Base-by-base conservation (phyloP, 2,113 vertebrate species). In the Aspiorhynchus laticeps region DNA sequence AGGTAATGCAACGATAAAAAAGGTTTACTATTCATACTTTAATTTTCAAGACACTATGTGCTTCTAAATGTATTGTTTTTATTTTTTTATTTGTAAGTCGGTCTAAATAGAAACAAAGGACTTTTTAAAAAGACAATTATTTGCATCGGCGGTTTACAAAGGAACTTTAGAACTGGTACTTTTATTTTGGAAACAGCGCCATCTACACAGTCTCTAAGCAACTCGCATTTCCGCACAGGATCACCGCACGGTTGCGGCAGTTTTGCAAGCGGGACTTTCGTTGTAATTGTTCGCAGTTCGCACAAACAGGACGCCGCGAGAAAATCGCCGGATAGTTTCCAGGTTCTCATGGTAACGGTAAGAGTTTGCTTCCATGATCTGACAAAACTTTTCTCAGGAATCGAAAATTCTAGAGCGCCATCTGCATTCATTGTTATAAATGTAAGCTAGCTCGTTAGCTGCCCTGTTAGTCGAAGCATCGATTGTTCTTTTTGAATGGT, bases 291-390 rank as follows among this genome's bases (percentile, higher is more conserved):
- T 56, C 24, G 83, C 24, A 3, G 9, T 19, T 56, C 24, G 83
- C 24, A 3, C 31, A 75, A 75, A 51, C 19, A 6, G 10, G 81
- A n/a, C 81, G 19, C 5, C 46, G 4, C 15, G 15, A 31, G 48
- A 59, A 53, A 21, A 59, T 28, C 48, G 11, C 43, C 2, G 67
- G 83, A 53, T 41, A 8, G 17, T 41, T 11, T 41, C 46, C 43
- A 56, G 7, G 31, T 56, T 74, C 69, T 14, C 69, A 84, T 84
- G 67, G 69, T 74, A 53, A 84, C 83, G 83, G 83, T 84, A 84
- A 84, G 81, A 21, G 1, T 53, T 83, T 53, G 24, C 38, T 26
- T 17, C 56, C 5, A 63, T 9, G 4, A 41, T 41, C 83, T 51
- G 7, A 59, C 31, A 8, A 71, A 83, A 59, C 24, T 11, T 31